Evolutionary conservation across 2,113 vertebrate species (phyloP).

Genomic region (Thinocorus orbignyianus): DNA sequence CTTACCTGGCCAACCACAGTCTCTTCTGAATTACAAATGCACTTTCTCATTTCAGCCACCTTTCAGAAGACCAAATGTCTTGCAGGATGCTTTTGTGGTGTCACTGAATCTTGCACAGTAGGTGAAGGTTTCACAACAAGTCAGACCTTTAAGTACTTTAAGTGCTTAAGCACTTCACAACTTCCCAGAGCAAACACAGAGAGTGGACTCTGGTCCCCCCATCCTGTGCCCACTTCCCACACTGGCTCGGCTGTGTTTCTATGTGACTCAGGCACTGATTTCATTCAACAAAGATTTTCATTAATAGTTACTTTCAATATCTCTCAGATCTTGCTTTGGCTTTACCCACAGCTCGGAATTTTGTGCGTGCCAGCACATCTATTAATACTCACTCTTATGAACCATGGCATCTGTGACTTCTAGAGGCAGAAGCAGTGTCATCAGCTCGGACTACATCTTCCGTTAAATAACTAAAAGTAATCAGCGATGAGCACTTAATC

Average conservation of each 20-base stretch:
- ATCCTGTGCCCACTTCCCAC: not conserved
- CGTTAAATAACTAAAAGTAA: conserved; percentile 22
- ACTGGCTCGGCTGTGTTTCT: not conserved
- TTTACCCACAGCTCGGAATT: not conserved
- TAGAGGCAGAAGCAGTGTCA: not conserved
- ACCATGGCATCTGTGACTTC: not conserved
- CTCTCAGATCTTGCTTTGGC: not conserved
- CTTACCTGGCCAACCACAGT: not conserved
- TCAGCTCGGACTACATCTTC: not conserved
- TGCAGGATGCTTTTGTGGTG: not conserved
- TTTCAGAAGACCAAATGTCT: not conserved
- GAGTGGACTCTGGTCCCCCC: not conserved
- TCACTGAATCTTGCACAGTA: not conserved
- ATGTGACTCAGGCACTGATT: not conserved
- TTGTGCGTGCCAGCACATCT: not conserved
- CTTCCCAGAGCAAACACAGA: not conserved
- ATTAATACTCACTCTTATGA: not conserved
- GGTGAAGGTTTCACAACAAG: not conserved
- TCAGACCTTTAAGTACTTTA: not conserved
- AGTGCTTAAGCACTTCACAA: not conserved
- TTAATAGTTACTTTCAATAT: not conserved
- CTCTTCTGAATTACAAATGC: not conserved
- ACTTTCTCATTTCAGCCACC: not conserved
- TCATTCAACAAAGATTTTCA: not conserved
- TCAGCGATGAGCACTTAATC: not conserved